Evolutionary conservation across 2,797 vertebrate genomes (phyloP), one percentile per base, ranked within the genome.

Genomic region (Diplodus puntazzo): DNA sequence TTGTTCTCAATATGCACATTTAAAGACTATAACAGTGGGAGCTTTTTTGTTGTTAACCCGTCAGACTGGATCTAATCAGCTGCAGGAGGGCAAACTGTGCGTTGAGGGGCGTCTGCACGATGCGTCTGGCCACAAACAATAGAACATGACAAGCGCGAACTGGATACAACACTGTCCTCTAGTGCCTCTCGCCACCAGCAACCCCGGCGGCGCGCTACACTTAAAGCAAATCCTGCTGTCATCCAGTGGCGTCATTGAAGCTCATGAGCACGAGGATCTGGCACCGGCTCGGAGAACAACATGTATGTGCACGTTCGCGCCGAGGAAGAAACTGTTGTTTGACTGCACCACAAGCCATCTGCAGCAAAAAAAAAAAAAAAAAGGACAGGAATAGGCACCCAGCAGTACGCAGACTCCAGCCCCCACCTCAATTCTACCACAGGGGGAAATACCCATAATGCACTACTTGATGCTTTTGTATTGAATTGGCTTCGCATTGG

Each of bases 371-470:
- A n/a, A n/a, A 30, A 30, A 30, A 30, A 5, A 34, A 25, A 67
- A 57, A 80, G 60, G 39, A 89, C 62, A 61, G 48, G 60, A 76
- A 79, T 20, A 79, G 52, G 34, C 65, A 68, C 16, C 77, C 65
- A 54, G 63, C 76, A 78, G 54, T 30, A 59, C 49, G 49, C 85
- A 83, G 66, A 65, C 77, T 70, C 79, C 60, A 5, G 68, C 80
- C 73, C 79, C 39, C 86, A 17, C 76, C 75, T 77, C 73, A 66
- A 54, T 78, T 80, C 61, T 39, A 92, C 85, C 82, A 77, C 86
- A 77, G 84, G 87, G 89, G 79, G 71, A 87, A 86, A 89, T 88
- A 89, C 87, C 91, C 92, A 91, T 18, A 86, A 92, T 94, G 92
- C 88, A 91, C 82, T 71, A 72, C 87, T 81, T 85, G 78, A 83